Conservation (phyloP, 2,888 invertebrate species). For the Nephrotoma guestfalica region DNA sequence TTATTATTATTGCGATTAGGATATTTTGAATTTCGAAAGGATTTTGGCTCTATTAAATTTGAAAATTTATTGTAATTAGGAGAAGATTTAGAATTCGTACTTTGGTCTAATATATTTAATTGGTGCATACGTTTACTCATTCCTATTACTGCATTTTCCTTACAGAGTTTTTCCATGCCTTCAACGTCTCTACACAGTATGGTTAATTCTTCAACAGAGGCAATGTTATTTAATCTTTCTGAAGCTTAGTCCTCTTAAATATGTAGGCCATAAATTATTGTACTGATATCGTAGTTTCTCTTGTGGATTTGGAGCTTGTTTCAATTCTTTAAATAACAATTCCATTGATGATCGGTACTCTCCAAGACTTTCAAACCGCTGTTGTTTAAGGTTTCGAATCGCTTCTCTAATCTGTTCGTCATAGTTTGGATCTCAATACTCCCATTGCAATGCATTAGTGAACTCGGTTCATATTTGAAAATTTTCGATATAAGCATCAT, state of each 20-base stretch:
- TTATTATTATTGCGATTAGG: too few species aligned
- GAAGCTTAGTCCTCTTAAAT: background rate
- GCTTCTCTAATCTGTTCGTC: too few species aligned
- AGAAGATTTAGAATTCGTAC: too few species aligned
- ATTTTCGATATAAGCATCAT: background rate
- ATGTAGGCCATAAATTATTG: background rate
- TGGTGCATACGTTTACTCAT: background rate
- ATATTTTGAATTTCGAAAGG: too few species aligned
- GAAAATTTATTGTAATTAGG: too few species aligned
- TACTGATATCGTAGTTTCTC: background rate
- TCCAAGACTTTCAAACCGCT: background rate
- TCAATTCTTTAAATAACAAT: background rate
- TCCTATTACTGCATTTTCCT: background rate
- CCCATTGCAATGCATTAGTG: background rate
- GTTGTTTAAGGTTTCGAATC: background rate
- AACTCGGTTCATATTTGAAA: background rate
- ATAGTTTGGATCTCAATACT: background rate
- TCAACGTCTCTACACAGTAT: background rate
- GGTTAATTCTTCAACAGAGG: background rate
- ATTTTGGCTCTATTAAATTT: too few species aligned
- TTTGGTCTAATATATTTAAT: background rate
- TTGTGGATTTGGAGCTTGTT: background rate
- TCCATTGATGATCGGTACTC: background rate
- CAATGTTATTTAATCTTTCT: background rate
- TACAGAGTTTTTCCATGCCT: background rate